Conservation (phyloP, 2,888 invertebrate genomes). For the Eilema depressum region DNA sequence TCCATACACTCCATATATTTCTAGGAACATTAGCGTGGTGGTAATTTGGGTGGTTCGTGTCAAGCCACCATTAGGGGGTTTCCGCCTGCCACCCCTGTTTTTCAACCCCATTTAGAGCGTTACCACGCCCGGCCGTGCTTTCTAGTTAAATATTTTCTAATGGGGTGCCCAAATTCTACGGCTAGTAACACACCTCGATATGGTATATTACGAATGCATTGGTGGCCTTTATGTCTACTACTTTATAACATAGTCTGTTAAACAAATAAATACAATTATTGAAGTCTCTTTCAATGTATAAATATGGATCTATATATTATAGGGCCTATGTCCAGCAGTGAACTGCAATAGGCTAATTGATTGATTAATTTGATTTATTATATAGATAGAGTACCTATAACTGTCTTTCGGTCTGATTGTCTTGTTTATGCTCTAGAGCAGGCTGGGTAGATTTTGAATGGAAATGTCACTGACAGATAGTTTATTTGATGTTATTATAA, state of each 20-base stretch:
- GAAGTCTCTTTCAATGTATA: not conserved
- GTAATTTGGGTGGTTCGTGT: conserved; percentile 75
- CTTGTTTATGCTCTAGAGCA: no score
- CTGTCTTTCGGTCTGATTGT: no score
- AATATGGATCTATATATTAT: no score
- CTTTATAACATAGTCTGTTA: not conserved
- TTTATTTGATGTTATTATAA: no score
- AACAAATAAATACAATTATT: no score
- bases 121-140: conserved; percentile 60
- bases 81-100: conserved; percentile 64
- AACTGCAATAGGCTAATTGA: no score
- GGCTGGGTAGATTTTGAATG: no score
- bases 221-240: not conserved
- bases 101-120: conserved; percentile 66
- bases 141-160: conserved; percentile 56
- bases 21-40: conserved; percentile 64
- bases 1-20: conserved; percentile 52
- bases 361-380: no score
- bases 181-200: conserved; percentile 2
- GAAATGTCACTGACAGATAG: no score
- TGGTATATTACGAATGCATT: not conserved
- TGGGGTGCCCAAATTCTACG: conserved; percentile 37
- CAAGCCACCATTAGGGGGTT: conserved; percentile 76
- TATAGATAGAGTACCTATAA: no score
- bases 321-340: no score